These are phyloP conservation scores for Arion vulgaris DNA, from an alignment of 1,140 invertebrate genomes.

Conservation along the genomic window DNA sequence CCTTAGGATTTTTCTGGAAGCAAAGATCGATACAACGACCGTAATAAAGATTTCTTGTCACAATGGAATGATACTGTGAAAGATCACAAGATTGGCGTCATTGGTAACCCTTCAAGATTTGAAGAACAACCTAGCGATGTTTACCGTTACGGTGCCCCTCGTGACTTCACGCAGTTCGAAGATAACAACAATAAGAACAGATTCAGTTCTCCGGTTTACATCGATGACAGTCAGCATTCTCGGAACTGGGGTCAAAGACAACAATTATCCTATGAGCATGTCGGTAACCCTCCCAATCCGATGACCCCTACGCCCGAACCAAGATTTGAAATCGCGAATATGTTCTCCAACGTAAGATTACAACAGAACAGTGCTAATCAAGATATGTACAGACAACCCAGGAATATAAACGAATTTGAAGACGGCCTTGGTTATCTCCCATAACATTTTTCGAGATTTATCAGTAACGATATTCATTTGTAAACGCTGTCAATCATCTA, in stretches of 20 bases:
- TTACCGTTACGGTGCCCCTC: background rate
- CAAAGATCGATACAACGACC: background rate
- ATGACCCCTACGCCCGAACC: conserved; percentile 29
- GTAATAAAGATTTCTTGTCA: background rate
- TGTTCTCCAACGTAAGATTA: conserved; percentile 52
- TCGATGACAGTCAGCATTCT: background rate
- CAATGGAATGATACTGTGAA: conserved; percentile 25
- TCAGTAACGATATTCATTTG: no score
- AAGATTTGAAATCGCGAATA: conserved; percentile 52
- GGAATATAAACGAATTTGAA: conserved; percentile 54
- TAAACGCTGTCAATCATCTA: no score
- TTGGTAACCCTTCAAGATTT: background rate
- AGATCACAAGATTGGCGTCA: background rate
- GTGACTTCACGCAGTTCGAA: background rate
- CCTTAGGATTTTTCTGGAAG: background rate
- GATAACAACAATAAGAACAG: conserved; percentile 28
- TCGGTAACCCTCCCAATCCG: background rate
- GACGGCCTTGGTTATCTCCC: conserved; percentile 59
- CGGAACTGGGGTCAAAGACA: background rate
- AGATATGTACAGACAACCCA: conserved; percentile 17
- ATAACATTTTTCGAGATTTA: no score
- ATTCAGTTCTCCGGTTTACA: conserved; percentile 13
- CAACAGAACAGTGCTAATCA: background rate
- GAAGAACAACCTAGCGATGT: background rate
- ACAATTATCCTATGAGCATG: background rate